Evolutionary conservation across 2,797 vertebrate species (phyloP), one percentile per base, ranked within the genome.

Genomic region (Psittacula echo): DNA sequence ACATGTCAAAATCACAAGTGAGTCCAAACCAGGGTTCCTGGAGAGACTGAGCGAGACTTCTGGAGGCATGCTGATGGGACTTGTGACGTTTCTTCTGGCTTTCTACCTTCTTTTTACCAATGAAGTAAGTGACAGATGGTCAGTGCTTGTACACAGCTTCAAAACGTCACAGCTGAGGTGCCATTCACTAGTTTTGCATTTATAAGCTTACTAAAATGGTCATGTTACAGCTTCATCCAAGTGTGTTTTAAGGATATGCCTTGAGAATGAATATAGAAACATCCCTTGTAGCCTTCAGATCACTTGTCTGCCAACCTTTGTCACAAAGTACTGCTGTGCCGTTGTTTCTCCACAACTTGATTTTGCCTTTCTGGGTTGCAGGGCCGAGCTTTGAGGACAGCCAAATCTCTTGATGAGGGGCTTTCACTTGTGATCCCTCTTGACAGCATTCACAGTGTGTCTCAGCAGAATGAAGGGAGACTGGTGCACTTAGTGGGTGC

Each of bases 51-150:
- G 99, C 12, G 98, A 99, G 83, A 99, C 99, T 8, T 98, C 98
- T 19, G 99, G 98, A 18, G 99, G 99, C 44, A 98, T 99, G 96
- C 73, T 98, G 44, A 72, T 99, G 56, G 99, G 99, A 12, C 93
- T 99, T 2, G 95, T 96, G 53, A 95, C 99, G 26, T 99, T 99
- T 93, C 97, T 98, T 62, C 95, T 99, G 22, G 99, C 99, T 11
- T 98, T 99, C 93, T 99, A 99, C 78, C 61, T 99, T 75, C 98
- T 99, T 87, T 99, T 99, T 94, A 99, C 98, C 80, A 99, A 99
- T 72, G 99, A 99, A 99, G 99, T 98, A 96, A 95, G 85, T 87
- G 30, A 56, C 48, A 11, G 50, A 6, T 4, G 26, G 2, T n/a
- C 30, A 32, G 20, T 73, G 39, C 75, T 86, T 81, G 3, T 70